Conservation (phyloP, 2,797 vertebrate species). For the Synaphobranchus kaupii region DNA sequence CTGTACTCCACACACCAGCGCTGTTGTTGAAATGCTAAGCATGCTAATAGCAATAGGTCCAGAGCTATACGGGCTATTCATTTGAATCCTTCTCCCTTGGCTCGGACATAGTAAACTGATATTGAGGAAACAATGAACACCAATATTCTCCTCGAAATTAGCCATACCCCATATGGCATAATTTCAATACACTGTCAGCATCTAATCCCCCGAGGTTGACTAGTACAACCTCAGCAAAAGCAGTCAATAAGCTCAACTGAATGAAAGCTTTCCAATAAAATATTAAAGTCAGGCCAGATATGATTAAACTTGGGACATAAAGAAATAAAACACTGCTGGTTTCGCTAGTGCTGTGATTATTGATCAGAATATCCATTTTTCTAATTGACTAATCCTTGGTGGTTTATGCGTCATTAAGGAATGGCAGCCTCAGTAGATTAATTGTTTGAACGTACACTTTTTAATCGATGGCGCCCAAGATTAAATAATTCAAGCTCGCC, state of each 20-base stretch:
- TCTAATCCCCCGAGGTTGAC: background rate
- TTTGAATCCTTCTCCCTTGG: background rate
- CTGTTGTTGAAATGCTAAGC: too few species aligned
- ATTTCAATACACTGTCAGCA: background rate
- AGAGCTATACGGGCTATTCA: background rate
- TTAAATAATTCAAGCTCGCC: conserved; percentile 11
- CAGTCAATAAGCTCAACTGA: background rate
- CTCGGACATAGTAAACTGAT: background rate
- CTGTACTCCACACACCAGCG: background rate
- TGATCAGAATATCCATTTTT: background rate
- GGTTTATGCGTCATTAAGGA: conserved; percentile 1
- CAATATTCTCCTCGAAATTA: background rate
- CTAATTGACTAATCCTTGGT: conserved; percentile 20
- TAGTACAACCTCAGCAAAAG: background rate
- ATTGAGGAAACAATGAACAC: background rate
- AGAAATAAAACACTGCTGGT: conserved; percentile 16
- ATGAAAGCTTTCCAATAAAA: background rate
- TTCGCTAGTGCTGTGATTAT: conserved; percentile 6
- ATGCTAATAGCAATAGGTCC: background rate
- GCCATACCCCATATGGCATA: background rate
- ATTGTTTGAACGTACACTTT: background rate
- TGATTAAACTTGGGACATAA: background rate
- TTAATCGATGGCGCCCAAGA: conserved; percentile 6
- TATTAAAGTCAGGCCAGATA: background rate
- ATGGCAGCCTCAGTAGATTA: background rate